A percentile compares a stretch with the other conserved stretches of the same genome.
phyloP scores from a whole-genome alignment of 2,888 invertebrate species.

The Heliconius ismenius region DNA sequence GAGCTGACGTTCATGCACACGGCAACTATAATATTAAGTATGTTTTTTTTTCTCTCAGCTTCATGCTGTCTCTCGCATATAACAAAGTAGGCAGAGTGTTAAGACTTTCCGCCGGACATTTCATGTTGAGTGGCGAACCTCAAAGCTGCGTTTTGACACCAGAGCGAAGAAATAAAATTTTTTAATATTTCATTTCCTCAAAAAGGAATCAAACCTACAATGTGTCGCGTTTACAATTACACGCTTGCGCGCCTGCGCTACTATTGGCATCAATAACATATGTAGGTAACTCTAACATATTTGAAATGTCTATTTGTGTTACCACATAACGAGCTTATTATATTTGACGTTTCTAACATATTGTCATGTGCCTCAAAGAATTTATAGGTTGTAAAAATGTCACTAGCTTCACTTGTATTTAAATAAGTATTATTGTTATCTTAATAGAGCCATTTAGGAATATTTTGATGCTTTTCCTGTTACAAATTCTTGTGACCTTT shows the following conservation, averaged over 20 bases:
- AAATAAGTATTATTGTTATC: slow-evolving; percentile 21
- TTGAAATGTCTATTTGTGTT: background rate
- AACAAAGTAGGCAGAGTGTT: too few species aligned
- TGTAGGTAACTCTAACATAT: too few species aligned
- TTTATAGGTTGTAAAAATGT: slow-evolving; percentile 24
- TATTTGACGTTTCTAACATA: background rate
- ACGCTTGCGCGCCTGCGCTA: too few species aligned
- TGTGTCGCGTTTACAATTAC: too few species aligned
- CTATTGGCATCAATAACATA: too few species aligned
- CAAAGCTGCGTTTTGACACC: too few species aligned
- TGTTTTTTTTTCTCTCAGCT: slow-evolving; percentile 41
- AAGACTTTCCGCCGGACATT: too few species aligned
- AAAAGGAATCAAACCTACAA: too few species aligned
- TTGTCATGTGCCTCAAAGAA: background rate
- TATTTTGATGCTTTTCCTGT: slow-evolving; percentile 9
- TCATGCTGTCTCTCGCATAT: too few species aligned
- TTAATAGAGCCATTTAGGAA: slow-evolving; percentile 18
- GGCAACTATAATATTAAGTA: slow-evolving; percentile 94
- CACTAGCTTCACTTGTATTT: slow-evolving; percentile 15
- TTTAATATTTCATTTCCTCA: too few species aligned
- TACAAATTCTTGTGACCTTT: background rate
- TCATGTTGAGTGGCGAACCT: too few species aligned
- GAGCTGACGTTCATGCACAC: slow-evolving; percentile 96
- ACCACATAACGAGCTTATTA: background rate
- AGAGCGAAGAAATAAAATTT: too few species aligned